phyloP scores from a whole-genome alignment of 1,140 invertebrate genomes.

The Zaprionus vittiger region DNA sequence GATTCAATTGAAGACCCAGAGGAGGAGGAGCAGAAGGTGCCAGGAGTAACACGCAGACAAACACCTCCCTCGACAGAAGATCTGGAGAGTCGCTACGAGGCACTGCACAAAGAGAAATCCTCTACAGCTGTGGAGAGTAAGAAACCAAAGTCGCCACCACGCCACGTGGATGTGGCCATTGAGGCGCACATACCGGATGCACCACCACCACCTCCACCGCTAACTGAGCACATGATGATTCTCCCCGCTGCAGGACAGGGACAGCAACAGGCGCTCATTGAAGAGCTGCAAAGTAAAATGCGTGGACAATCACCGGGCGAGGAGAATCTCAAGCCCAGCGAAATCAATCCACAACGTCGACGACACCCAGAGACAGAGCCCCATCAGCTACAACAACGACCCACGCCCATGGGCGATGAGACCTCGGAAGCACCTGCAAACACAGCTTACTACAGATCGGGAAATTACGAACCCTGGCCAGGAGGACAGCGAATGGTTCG shows the following conservation, averaged over 20 bases:
- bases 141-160: constrained; percentile 25
- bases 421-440: constrained; percentile 84
- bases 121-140: background rate
- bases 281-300: constrained; percentile 76
- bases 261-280: constrained; percentile 69
- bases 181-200: constrained; percentile 65
- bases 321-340: constrained; percentile 73
- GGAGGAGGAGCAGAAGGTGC: constrained; percentile 19
- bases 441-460: constrained; percentile 80
- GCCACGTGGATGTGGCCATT: constrained; percentile 61
- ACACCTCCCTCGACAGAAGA: constrained; percentile 63
- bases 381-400: constrained; percentile 55
- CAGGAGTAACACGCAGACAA: background rate
- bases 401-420: constrained; percentile 78
- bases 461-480: constrained; percentile 73
- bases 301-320: constrained; percentile 61
- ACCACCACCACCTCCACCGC: constrained; percentile 40
- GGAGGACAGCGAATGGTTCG: constrained; percentile 72
- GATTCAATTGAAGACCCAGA: constrained; percentile 20
- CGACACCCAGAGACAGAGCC: constrained; percentile 9
- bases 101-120: constrained; percentile 46
- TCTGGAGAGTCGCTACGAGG: constrained; percentile 70
- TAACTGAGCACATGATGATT: constrained; percentile 12
- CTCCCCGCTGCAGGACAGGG: constrained; percentile 35
- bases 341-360: constrained; percentile 69